Base-by-base conservation (phyloP, 2,797 vertebrate species). In the Pachyuromys duprasi region DNA sequence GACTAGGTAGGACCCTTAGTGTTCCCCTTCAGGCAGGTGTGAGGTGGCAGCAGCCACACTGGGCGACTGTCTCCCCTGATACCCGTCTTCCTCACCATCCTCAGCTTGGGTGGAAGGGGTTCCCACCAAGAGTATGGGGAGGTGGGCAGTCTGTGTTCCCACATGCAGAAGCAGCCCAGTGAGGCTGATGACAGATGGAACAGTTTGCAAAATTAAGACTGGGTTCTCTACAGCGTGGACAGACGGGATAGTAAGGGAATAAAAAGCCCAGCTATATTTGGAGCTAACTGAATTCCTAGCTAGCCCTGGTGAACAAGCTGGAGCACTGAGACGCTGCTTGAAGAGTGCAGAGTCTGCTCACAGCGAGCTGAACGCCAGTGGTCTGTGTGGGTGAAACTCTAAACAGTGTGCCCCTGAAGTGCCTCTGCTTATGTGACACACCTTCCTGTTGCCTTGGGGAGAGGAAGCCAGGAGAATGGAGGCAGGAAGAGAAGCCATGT, bases 381-480 rank as follows among this genome's bases (percentile, higher is more conserved):
- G 86, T 8, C 36, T 49, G 42, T 69, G 57, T 15, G 74, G 82
- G 15, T 14, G 42, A 70, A 33, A 42, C n/a, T 74, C 69, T 62
- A n/a, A 83, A 87, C 65, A 82, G 2, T 0, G 12, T 0, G 22
- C 57, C 17, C 11, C 36, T 31, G 4, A 88, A 28, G 91, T 12
- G 12, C 39, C 63, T 75, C 53, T 90, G 94, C 87, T 90, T 81
- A 69, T 11, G 86, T 5, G 17, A 24, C 72, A 42, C 49, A 67
- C 90, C 86, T 94, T 78, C 93, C 94, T n/a, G 18, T 8, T 60
- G 81, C 39, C 8, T 62, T 83, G 60, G 76, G 83, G 74, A 75
- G 42, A 92, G 87, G 84, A 89, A 63, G 89, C 24, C 69, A 55
- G 65, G 65, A 87, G 83, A 69, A 39, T 0, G 65, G 80, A 95